Evolutionary conservation across 2,888 invertebrate genomes (phyloP).

Genomic region (Rhodophaea formosa): DNA sequence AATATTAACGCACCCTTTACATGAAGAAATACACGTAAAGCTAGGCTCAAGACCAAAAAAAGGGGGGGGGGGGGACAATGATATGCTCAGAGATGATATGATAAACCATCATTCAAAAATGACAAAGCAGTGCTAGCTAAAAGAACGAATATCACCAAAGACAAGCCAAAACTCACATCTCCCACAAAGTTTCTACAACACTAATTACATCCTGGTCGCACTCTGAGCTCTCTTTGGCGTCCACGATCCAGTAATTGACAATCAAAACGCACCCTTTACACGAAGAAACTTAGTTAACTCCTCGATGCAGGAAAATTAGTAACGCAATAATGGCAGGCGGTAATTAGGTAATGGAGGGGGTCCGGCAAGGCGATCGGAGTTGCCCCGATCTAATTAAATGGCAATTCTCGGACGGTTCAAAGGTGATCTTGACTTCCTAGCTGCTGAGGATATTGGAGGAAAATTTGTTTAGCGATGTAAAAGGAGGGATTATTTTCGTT

Average conservation of each 20-base stretch:
- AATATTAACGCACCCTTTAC: slow-evolving; percentile 75
- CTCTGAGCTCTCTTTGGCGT: slow-evolving; percentile 68
- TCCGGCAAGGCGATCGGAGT: slow-evolving; percentile 41
- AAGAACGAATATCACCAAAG: no score
- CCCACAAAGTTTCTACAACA: no score
- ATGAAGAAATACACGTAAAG: no score
- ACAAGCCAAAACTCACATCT: no score
- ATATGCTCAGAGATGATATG: no score
- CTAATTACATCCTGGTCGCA: slow-evolving; percentile 69
- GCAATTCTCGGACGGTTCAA: slow-evolving; percentile 55
- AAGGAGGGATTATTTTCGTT: background rate
- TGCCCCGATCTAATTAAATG: slow-evolving; percentile 61
- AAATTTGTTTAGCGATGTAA: slow-evolving; percentile 48
- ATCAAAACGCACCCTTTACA: slow-evolving; percentile 75
- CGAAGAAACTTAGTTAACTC: slow-evolving; percentile 72
- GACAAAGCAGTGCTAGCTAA: no score
- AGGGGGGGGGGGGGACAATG: no score
- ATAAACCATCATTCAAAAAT: no score
- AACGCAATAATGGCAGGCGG: slow-evolving; percentile 72
- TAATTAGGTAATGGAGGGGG: slow-evolving; percentile 77
- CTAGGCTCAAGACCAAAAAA: no score
- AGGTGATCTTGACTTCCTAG: slow-evolving; percentile 53
- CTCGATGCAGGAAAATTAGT: slow-evolving; percentile 77
- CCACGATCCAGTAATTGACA: slow-evolving; percentile 73
- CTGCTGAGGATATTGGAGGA: slow-evolving; percentile 44